phyloP scores from a whole-genome alignment of 2,113 vertebrate species.

The Anolis carolinensis region DNA sequence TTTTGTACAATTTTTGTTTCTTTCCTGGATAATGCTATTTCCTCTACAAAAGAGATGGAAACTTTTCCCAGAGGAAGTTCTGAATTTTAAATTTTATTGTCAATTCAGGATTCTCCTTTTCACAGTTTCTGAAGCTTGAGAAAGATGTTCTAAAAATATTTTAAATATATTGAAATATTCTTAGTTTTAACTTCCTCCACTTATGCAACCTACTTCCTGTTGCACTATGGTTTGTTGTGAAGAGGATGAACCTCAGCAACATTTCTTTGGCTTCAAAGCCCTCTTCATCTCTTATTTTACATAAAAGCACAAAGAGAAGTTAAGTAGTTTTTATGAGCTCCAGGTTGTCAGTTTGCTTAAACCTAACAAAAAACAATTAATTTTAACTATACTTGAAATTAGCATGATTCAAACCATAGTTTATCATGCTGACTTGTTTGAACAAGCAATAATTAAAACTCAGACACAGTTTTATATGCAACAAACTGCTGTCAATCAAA shows the following conservation, averaged over 20 bases:
- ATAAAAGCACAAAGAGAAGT: not conserved
- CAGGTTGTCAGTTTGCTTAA: not conserved
- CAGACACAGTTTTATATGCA: not conserved
- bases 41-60: no score
- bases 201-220: no score
- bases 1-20: no score
- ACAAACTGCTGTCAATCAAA: not conserved
- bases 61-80: no score
- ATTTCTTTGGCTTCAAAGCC: no score
- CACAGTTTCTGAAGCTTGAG: no score
- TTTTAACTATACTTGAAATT: not conserved
- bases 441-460: not conserved
- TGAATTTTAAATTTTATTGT: no score
- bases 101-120: no score
- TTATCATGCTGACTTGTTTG: not conserved
- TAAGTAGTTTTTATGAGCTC: not conserved
- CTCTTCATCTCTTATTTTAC: not conserved
- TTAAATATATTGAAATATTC: no score
- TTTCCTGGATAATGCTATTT: no score
- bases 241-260: not conserved
- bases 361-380: not conserved
- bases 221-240: not conserved
- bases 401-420: not conserved
- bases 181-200: no score
- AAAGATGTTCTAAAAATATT: no score